Conservation (phyloP, 2,888 invertebrate species). For the Conomelus anceps region DNA sequence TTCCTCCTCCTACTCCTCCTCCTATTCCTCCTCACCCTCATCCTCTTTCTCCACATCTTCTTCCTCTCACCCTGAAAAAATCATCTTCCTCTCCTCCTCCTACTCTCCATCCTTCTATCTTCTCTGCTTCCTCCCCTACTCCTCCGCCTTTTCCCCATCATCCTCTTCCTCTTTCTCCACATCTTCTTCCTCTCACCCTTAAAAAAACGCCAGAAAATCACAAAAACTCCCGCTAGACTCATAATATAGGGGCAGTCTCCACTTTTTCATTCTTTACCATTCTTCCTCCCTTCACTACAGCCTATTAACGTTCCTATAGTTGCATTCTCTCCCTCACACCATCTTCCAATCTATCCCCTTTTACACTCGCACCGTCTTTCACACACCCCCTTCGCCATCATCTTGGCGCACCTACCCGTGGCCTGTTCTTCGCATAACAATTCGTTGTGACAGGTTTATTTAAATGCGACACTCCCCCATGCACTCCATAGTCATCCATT, state of each 20-base stretch:
- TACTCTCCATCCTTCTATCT: too few relatives aligned
- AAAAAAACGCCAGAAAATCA: background rate
- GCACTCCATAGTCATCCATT: background rate
- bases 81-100: too few relatives aligned
- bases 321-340: background rate
- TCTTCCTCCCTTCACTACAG: background rate
- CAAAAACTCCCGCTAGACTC: too few relatives aligned
- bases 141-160: background rate
- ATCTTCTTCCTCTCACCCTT: background rate
- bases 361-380: too few relatives aligned
- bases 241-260: too few relatives aligned
- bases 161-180: background rate
- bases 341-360: background rate
- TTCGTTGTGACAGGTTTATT: constrained; percentile 7
- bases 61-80: background rate
- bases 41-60: too few relatives aligned
- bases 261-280: background rate
- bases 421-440: background rate
- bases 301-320: background rate
- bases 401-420: background rate
- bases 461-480: constrained; percentile 1
- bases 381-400: background rate
- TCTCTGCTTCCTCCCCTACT: too few relatives aligned
- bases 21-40: background rate
- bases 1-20: background rate